Evolutionary conservation across 2,113 vertebrate species (phyloP).

Genomic region (Brachypodius melanocephalos): DNA sequence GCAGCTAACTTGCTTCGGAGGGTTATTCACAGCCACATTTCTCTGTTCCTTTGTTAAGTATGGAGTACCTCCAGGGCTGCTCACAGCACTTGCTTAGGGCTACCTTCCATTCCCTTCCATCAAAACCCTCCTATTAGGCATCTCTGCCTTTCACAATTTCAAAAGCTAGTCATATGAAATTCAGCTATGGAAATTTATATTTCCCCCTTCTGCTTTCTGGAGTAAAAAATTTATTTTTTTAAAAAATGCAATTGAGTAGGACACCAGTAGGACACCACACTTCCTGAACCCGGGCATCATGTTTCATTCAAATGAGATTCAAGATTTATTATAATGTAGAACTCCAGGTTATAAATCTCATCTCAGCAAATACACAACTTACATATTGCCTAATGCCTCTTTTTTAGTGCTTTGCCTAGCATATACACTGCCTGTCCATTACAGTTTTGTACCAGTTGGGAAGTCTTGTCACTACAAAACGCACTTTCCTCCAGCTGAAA

Average conservation of each 20-base stretch:
- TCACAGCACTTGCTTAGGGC: conserved; percentile 38
- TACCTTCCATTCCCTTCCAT: conserved; percentile 8
- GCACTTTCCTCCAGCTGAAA: not conserved
- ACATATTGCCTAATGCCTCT: not conserved
- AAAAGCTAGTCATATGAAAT: not conserved
- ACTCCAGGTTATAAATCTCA: not conserved
- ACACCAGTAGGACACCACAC: not conserved
- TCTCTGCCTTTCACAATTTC: not conserved
- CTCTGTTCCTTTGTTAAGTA: conserved; percentile 38
- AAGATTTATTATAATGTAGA: not conserved
- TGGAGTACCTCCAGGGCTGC: conserved; percentile 44
- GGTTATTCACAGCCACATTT: not conserved
- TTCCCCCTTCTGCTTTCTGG: not conserved
- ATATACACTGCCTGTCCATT: not conserved
- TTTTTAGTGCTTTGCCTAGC: not conserved
- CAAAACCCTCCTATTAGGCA: not conserved
- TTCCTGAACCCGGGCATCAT: not conserved
- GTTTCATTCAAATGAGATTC: not conserved
- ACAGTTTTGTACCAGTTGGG: not conserved
- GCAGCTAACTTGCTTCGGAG: not conserved
- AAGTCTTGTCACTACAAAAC: not conserved
- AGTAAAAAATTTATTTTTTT: not conserved
- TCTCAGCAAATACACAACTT: not conserved
- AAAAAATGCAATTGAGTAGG: not conserved
- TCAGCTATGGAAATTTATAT: not conserved